A percentile compares a stretch with the other conserved stretches of the same genome.
phyloP scores from a whole-genome alignment of 2,113 vertebrate genomes.

The Rhipidura dahli region DNA sequence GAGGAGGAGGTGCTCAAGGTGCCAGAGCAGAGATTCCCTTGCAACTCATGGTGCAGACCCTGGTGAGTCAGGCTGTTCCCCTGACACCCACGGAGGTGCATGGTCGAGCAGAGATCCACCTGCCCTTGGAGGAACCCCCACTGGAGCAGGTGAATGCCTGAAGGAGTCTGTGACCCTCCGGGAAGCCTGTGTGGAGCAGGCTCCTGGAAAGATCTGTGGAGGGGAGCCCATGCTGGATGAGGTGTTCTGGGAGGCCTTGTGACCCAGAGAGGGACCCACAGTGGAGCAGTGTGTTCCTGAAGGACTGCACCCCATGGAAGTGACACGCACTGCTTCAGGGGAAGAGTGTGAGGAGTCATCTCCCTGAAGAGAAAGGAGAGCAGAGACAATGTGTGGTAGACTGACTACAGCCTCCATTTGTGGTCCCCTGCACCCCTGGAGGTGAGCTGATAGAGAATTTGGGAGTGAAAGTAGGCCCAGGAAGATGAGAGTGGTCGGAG shows the following conservation, averaged over 20 bases:
- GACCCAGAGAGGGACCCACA: neutral
- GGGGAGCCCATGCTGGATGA: neutral
- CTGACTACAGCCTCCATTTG: neutral
- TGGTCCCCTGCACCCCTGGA: neutral
- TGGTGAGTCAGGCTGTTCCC: neutral
- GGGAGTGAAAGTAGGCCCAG: neutral
- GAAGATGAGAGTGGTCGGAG: neutral
- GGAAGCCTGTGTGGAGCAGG: neutral
- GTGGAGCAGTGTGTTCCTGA: neutral
- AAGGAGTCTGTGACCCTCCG: neutral
- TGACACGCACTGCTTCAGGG: neutral
- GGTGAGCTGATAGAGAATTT: neutral
- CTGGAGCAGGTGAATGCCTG: neutral
- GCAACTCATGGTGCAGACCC: neutral
- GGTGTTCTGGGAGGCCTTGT: neutral
- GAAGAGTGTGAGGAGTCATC: neutral
- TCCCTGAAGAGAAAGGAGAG: neutral
- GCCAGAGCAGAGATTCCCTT: neutral
- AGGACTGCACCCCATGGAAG: neutral
- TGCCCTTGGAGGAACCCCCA: rapidly evolving
- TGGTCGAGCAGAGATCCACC: neutral
- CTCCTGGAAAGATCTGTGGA: neutral
- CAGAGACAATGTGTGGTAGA: neutral
- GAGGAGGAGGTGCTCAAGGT: too few species aligned
- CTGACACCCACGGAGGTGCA: neutral